phyloP scores from a whole-genome alignment of 2,888 invertebrate genomes.

The Himalopsyche anomala region DNA sequence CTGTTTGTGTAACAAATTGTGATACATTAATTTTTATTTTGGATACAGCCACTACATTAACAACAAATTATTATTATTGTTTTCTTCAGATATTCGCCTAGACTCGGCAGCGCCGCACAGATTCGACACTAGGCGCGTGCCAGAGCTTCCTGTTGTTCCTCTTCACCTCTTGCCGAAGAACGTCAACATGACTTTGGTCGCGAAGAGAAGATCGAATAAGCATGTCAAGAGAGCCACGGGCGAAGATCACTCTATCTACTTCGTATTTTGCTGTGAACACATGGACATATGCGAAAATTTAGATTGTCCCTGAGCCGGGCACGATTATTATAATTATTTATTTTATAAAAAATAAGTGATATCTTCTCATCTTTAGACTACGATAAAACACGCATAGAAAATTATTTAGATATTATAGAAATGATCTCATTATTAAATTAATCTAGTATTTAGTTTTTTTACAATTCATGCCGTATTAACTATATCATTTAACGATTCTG shows the following conservation, averaged over 20 bases:
- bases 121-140: neutral
- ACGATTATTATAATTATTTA: too few species aligned
- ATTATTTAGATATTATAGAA: too few species aligned
- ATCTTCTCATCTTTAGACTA: too few species aligned
- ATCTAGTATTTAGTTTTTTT: too few species aligned
- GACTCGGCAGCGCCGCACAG: neutral
- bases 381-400: too few species aligned
- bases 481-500: too few species aligned
- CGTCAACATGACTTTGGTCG: constrained; percentile 44
- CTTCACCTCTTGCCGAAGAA: constrained; percentile 47
- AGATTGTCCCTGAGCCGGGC: constrained; percentile 46
- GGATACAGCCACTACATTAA: too few species aligned
- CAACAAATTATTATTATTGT: neutral
- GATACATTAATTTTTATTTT: too few species aligned
- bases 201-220: constrained; percentile 32
- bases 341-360: too few species aligned
- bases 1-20: too few species aligned
- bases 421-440: too few species aligned
- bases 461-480: too few species aligned
- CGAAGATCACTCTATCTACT: constrained; percentile 48
- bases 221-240: constrained; percentile 44
- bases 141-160: constrained; percentile 35
- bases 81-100: neutral
- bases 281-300: constrained; percentile 57
- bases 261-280: constrained; percentile 56